phyloP scores from a whole-genome alignment of 2,113 vertebrate genomes.

The Gasterosteus aculeatus region DNA sequence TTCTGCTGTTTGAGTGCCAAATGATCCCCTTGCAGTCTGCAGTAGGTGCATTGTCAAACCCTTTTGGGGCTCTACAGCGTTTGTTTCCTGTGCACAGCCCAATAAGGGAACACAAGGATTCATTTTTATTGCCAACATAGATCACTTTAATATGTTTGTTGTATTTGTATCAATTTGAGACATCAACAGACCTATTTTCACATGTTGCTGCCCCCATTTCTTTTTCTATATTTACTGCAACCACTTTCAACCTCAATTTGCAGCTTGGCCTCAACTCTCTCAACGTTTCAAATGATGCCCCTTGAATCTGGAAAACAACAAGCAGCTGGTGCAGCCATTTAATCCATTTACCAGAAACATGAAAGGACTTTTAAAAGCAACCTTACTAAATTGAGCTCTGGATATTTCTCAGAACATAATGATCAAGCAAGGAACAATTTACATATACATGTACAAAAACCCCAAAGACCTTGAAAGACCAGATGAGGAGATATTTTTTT shows the following conservation, averaged over 20 bases:
- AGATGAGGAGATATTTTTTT: neutral
- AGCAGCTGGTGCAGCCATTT: neutral
- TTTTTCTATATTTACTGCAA: neutral
- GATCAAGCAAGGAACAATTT: too few relatives aligned
- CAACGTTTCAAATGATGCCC: neutral
- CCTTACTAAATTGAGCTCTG: neutral
- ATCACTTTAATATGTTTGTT: neutral
- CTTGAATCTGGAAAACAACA: neutral
- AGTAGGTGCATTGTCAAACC: neutral
- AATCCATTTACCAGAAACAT: neutral
- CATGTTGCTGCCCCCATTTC: neutral
- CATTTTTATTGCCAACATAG: neutral
- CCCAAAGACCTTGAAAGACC: neutral
- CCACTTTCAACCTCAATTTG: neutral
- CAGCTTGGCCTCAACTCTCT: neutral
- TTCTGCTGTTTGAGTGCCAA: neutral
- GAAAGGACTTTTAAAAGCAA: neutral
- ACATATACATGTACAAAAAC: neutral
- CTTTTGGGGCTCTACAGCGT: neutral
- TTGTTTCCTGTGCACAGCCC: neutral
- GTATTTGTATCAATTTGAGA: neutral
- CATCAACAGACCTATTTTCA: too few relatives aligned
- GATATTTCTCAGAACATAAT: neutral
- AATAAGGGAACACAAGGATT: neutral
- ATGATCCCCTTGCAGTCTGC: neutral